Conservation (phyloP, 1,140 invertebrate genomes). For the Drosophila dunni region DNA sequence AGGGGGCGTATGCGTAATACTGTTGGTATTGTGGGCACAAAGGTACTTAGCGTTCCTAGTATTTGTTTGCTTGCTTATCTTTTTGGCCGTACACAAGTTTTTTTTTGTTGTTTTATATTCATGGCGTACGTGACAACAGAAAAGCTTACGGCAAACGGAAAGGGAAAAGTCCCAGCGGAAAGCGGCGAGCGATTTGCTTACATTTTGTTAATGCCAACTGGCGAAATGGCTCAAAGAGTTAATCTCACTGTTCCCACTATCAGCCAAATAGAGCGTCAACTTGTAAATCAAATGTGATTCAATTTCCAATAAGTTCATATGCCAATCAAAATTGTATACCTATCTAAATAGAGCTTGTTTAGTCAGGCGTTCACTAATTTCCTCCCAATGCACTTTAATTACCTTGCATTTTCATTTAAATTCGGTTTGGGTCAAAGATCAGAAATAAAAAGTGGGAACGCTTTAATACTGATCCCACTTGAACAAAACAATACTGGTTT, state of each 20-base stretch:
- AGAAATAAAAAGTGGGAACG: background rate
- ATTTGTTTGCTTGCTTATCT: constrained; percentile 69
- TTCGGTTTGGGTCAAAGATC: background rate
- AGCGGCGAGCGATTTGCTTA: constrained; percentile 3
- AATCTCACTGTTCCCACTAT: constrained; percentile 3
- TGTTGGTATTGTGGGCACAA: no score
- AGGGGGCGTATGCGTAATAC: constrained; percentile 54
- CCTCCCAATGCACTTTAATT: constrained; percentile 1
- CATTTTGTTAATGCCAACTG: background rate
- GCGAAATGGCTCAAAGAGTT: constrained; percentile 9
- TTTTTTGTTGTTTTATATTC: constrained; percentile 30
- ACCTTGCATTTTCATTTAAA: background rate
- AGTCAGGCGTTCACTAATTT: constrained; percentile 7
- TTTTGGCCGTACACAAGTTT: constrained; percentile 57
- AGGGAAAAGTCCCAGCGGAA: background rate
- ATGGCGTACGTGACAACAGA: constrained; percentile 72
- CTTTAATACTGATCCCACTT: constrained; percentile 2
- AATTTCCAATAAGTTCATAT: background rate
- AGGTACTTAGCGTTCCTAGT: constrained; percentile 35
- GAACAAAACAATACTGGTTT: background rate
- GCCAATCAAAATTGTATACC: background rate
- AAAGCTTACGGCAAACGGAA: constrained; percentile 19
- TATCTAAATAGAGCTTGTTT: background rate
- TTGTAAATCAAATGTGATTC: constrained; percentile 9
- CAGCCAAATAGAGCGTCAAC: constrained; percentile 2